A percentile compares a stretch with the other conserved stretches of the same genome.
Conservation (phyloP, 2,888 invertebrate genomes). For the Meteorus cinctellus region DNA sequence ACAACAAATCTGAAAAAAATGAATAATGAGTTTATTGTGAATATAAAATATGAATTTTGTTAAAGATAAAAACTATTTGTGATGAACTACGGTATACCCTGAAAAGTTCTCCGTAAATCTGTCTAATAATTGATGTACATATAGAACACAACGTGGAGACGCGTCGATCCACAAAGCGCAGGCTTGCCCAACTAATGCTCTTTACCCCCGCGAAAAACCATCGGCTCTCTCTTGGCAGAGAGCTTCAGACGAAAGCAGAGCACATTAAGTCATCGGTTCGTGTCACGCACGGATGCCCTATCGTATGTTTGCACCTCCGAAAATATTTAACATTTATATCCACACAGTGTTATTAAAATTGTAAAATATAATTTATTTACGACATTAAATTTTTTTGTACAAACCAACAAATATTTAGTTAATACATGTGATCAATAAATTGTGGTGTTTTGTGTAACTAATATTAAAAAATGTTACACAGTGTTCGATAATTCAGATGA, state of each 20-base stretch:
- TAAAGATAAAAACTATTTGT: neutral
- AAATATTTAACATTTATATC: neutral
- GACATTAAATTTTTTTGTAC: no score
- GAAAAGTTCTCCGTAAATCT: neutral
- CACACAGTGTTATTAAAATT: neutral
- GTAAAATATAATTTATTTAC: no score
- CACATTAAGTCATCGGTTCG: slow-evolving; percentile 18
- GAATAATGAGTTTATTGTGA: neutral
- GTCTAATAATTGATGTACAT: neutral
- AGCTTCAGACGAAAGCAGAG: slow-evolving; percentile 10
- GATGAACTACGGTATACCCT: neutral
- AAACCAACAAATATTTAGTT: no score
- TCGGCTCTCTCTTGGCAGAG: slow-evolving; percentile 17
- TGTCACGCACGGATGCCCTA: slow-evolving; percentile 28
- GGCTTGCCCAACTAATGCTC: slow-evolving; percentile 47
- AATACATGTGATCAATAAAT: no score
- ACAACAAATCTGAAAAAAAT: no score
- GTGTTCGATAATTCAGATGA: neutral
- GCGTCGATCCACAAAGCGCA: slow-evolving; percentile 48
- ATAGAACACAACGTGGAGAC: slow-evolving; percentile 2
- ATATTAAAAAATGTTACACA: neutral
- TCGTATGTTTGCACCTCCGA: neutral
- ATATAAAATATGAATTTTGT: neutral
- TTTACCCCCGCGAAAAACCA: slow-evolving; percentile 50
- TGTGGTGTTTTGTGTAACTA: no score